These are phyloP conservation scores for Noctua janthina DNA, from an alignment of 2,888 invertebrate genomes.

Conservation along the genomic window DNA sequence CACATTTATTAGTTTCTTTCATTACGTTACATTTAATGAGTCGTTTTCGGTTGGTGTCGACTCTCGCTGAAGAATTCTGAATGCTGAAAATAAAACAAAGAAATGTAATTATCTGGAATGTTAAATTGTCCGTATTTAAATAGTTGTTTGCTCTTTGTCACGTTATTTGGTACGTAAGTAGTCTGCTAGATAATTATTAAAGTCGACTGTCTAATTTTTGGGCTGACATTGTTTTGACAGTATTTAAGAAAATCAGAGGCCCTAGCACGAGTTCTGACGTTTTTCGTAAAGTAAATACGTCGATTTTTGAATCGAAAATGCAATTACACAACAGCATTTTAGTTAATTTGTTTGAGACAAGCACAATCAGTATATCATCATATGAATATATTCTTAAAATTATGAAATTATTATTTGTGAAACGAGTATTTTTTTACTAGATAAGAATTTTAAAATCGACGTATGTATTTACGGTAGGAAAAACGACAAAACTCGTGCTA, in stretches of 20 bases:
- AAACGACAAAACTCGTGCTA: no score
- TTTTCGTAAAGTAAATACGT: no score
- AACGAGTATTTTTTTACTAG: no score
- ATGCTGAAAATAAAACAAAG: conserved; percentile 42
- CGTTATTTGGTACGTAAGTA: not conserved
- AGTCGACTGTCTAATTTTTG: not conserved
- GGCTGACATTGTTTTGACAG: not conserved
- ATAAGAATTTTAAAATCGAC: no score
- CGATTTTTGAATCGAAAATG: no score
- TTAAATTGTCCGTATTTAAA: conserved; percentile 26
- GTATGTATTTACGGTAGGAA: no score
- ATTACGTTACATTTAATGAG: conserved; percentile 46
- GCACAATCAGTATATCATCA: no score
- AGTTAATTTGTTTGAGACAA: no score
- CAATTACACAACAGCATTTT: no score
- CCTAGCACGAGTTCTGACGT: no score
- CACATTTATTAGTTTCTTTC: conserved; percentile 63
- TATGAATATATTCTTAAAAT: no score
- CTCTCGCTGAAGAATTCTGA: conserved; percentile 15
- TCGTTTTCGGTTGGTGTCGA: conserved; percentile 5
- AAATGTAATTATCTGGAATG: conserved; percentile 38
- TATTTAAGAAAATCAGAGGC: not conserved
- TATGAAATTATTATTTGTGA: no score
- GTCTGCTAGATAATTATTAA: not conserved
- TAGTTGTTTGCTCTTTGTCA: conserved; percentile 28